Base-by-base conservation (phyloP, 2,888 invertebrate genomes). In the Synanthedon andrenaeformis region DNA sequence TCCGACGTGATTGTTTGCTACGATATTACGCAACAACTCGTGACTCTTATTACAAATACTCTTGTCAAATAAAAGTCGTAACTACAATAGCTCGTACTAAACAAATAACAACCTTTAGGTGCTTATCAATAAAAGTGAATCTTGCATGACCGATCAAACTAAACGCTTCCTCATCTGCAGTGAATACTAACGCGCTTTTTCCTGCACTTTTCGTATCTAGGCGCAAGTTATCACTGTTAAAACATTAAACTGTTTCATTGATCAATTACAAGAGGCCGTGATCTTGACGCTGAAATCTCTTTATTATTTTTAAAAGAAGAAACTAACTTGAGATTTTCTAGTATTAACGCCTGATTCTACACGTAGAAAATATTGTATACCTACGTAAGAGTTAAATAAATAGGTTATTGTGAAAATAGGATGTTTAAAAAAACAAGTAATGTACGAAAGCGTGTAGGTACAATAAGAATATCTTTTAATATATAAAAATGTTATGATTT, bases 11-110 rank as follows among this genome's bases (percentile, higher is more conserved):
- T 76, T 76, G 76, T 73, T 69, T 66, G 72, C 69, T 59, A 54
- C 28, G 60, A 60, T 62, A 74, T 86, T 86, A 84, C 83, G 84
- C 70, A 87, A 87, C 73, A 77, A 74, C 86, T 84, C 86, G 86
- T 87, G 86, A 87, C 82, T 85, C 76, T 76, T 75, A 76, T 82
- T 79, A 81, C 72, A 60, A 70, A 62, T 65, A 62, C 58, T 66
- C 70, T 66, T 60, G 65, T 66, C 66, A 70, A 10, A 70, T 67
- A 74, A 79, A 80, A 69, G 80, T 69, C 62, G 63, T 63, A 86
- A 74, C 66, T 73, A 58, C 59, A 65, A 62, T 62, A 58, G 56
- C 55, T 58, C 57, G 57, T 56, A 58, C 55, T 62, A 62, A 62
- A 65, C 64, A 53, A 76, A 72, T 66, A 52, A 60, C 57, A 57